Conservation (phyloP, 1,140 invertebrate species). For the Drosophila kepulauana region DNA sequence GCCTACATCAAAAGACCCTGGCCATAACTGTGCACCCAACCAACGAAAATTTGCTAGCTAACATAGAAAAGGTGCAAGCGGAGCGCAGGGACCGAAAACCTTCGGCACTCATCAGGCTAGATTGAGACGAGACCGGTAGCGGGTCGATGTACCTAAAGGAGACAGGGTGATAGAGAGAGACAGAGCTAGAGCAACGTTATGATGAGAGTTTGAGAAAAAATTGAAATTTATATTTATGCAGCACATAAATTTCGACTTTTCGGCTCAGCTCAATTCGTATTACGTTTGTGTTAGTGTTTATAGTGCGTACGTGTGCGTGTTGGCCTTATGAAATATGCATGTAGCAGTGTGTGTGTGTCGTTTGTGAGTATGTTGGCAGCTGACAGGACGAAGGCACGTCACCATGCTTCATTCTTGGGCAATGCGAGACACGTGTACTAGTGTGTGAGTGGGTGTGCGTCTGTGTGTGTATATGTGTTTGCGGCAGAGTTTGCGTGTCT, state of each 20-base stretch:
- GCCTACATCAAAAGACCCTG: constrained; percentile 43
- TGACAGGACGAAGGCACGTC: constrained; percentile 60
- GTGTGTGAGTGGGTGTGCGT: constrained; percentile 16
- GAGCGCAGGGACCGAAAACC: not conserved
- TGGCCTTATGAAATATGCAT: constrained; percentile 50
- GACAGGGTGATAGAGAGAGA: not conserved
- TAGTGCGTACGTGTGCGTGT: constrained; percentile 54
- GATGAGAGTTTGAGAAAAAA: constrained; percentile 42
- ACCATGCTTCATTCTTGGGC: constrained; percentile 52
- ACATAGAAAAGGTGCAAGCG: constrained; percentile 17
- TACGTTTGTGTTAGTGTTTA: constrained; percentile 62
- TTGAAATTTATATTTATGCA: constrained; percentile 83
- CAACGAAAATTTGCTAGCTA: constrained; percentile 34
- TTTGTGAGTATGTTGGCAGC: constrained; percentile 44
- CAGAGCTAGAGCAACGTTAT: too few relatives aligned
- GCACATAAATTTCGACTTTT: constrained; percentile 80
- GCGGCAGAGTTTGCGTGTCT: constrained; percentile 58
- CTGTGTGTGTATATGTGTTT: constrained; percentile 11
- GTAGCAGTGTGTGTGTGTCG: constrained; percentile 23
- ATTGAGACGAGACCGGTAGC: constrained; percentile 20
- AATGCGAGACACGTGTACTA: constrained; percentile 22
- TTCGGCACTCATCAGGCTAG: constrained; percentile 10
- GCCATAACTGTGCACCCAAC: constrained; percentile 18
- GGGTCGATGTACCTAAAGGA: constrained; percentile 30
- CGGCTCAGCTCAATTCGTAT: constrained; percentile 63